Percentiles rank a stretch among this genome's conserved stretches.
phyloP scores from a whole-genome alignment of 2,797 vertebrate genomes.

The Alfaro cultratus region DNA sequence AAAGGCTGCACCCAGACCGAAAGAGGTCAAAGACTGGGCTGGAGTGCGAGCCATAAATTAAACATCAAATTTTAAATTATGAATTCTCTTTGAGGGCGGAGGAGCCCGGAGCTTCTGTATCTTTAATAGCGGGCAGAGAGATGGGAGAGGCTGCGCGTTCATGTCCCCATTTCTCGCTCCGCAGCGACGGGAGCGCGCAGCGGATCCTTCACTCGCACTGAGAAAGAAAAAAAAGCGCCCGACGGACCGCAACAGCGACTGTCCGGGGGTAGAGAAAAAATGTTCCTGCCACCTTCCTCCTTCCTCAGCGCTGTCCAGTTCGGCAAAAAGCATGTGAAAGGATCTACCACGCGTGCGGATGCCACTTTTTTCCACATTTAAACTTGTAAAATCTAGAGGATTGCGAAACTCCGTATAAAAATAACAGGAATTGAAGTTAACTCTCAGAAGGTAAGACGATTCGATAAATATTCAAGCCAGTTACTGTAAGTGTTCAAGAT shows the following conservation, averaged over 20 bases:
- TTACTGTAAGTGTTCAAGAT: not conserved
- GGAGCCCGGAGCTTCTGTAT: constrained; percentile 64
- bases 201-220: constrained; percentile 54
- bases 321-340: constrained; percentile 63
- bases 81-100: constrained; percentile 66
- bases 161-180: constrained; percentile 58
- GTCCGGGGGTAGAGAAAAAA: constrained; percentile 71
- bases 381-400: constrained; percentile 62
- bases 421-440: constrained; percentile 53
- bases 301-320: constrained; percentile 38
- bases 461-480: constrained; percentile 8
- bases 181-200: constrained; percentile 78
- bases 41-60: constrained; percentile 66
- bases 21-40: constrained; percentile 69
- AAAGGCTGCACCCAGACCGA: constrained; percentile 38
- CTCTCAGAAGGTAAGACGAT: constrained; percentile 72
- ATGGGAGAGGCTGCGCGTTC: constrained; percentile 88
- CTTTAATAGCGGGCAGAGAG: constrained; percentile 76
- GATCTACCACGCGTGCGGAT: constrained; percentile 51
- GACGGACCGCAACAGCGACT: constrained; percentile 64
- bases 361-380: constrained; percentile 53
- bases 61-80: constrained; percentile 72
- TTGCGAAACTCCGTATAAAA: constrained; percentile 48
- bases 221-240: constrained; percentile 62
- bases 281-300: constrained; percentile 69